Evolutionary conservation across 2,888 invertebrate genomes (phyloP), one percentile per base, ranked within the genome.

Genomic region (Drosophila rubida): DNA sequence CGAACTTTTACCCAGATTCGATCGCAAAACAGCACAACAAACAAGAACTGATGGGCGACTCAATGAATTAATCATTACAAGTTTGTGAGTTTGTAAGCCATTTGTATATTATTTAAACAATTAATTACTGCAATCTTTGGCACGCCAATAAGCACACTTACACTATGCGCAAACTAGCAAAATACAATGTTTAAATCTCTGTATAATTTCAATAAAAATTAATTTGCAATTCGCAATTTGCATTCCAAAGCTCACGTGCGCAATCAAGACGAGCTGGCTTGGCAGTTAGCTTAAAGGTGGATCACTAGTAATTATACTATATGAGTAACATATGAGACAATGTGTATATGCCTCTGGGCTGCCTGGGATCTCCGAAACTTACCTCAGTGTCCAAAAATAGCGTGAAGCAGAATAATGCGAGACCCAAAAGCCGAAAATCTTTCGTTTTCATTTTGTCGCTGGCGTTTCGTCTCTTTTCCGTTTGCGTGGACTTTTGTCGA

Each of bases 371-470:
- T 0, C 32, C 11, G 16, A 51, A 51, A 83, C 82, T 83, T 83
- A 83, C 82, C 82, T 85, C 82, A 83, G 68, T 65, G 62, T 57
- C 71, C 73, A 78, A 59, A 82, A 83, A 82, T 78, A 83, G 66
- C 51, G 80, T 59, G n/a, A 66, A 78, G 61, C 82, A 80, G 62
- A 82, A 65, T 55, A 85, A 65, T 59, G 80, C 80, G 73, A 83
- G 27, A 62, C 75, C 63, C 54, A 67, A 69, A 13, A 78, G 71
- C 48, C 75, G 75, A 58, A 71, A 58, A 64, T 80, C 64, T 69
- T 65, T 78, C 80, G 76, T 80, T 76, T 72, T 62, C 19, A 19
- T 19, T 19, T 19, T 19, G 19, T 19, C 61, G 50, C 61, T 22
- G 27, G 44, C 44, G 55, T 44, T 51, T 27, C 37, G 23, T 46